Conservation (phyloP, 30 jellyfish, hydroid and myxozoan genomes). For the Catostylus mosaicus region DNA sequence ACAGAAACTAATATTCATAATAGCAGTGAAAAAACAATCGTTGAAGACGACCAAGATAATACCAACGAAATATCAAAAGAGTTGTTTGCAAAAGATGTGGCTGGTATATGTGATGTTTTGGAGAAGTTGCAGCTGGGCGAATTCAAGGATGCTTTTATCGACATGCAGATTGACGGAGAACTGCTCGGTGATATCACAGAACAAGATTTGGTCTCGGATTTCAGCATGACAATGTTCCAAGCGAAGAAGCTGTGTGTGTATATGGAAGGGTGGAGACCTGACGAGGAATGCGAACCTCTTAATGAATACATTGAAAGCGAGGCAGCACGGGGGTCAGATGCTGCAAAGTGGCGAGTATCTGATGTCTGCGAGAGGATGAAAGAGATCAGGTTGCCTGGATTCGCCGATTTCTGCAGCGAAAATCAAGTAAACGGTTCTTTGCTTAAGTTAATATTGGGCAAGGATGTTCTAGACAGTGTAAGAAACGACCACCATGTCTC, state of each 20-base stretch:
- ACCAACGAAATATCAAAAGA: conserved; percentile 11
- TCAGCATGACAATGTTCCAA: conserved; percentile 72
- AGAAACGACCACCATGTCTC: conserved; percentile 56
- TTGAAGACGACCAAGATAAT: neutral
- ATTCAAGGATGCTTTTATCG: conserved; percentile 46
- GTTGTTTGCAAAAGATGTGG: conserved; percentile 34
- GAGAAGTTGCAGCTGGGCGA: conserved; percentile 53
- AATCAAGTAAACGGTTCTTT: conserved; percentile 81
- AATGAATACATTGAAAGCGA: neutral
- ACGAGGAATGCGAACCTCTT: neutral
- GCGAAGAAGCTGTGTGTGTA: conserved; percentile 62
- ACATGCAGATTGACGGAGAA: conserved; percentile 73
- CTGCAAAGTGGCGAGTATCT: conserved; percentile 51
- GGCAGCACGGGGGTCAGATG: neutral
- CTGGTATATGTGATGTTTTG: conserved; percentile 44
- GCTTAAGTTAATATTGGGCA: conserved; percentile 52
- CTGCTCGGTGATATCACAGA: conserved; percentile 49
- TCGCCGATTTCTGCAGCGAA: conserved; percentile 65
- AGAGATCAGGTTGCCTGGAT: conserved; percentile 47
- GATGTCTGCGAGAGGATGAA: conserved; percentile 66
- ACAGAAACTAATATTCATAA: too few relatives aligned
- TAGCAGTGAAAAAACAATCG: too few relatives aligned
- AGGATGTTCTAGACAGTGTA: conserved; percentile 53
- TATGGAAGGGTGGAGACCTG: conserved; percentile 79
- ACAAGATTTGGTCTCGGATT: conserved; percentile 65